Conservation (phyloP, 2,113 vertebrate genomes). For the Atlantisia rogersi region DNA sequence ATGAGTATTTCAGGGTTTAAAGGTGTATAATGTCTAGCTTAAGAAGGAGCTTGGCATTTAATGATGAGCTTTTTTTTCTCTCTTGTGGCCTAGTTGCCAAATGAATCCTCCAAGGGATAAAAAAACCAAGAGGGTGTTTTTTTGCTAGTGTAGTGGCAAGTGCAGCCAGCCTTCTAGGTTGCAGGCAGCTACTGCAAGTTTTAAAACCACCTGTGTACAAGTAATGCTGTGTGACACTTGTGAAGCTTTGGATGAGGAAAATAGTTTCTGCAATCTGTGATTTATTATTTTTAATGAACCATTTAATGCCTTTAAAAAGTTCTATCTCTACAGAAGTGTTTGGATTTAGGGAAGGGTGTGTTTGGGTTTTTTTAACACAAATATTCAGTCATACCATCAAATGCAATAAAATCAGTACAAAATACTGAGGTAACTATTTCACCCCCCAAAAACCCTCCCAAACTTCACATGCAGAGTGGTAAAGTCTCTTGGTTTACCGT, state of each 20-base stretch:
- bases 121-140: neutral
- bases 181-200: neutral
- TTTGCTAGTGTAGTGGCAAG: neutral
- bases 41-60: neutral
- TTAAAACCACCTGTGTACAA: neutral
- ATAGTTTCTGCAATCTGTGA: neutral
- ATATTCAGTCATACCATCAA: neutral
- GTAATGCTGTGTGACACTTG: neutral
- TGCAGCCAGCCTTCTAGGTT: neutral
- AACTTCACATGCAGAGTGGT: neutral
- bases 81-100: neutral
- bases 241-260: neutral
- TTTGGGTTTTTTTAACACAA: neutral
- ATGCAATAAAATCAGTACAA: neutral
- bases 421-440: neutral
- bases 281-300: neutral
- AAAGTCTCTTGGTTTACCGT: neutral
- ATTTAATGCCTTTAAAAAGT: neutral
- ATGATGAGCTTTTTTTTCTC: neutral
- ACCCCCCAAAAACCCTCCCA: neutral
- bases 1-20: neutral
- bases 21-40: neutral
- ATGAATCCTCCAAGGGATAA: neutral
- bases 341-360: neutral
- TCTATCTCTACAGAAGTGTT: neutral